These are phyloP conservation scores for Scartelaos histophorus DNA, from an alignment of 2,113 vertebrate genomes.

Conservation along the genomic window DNA sequence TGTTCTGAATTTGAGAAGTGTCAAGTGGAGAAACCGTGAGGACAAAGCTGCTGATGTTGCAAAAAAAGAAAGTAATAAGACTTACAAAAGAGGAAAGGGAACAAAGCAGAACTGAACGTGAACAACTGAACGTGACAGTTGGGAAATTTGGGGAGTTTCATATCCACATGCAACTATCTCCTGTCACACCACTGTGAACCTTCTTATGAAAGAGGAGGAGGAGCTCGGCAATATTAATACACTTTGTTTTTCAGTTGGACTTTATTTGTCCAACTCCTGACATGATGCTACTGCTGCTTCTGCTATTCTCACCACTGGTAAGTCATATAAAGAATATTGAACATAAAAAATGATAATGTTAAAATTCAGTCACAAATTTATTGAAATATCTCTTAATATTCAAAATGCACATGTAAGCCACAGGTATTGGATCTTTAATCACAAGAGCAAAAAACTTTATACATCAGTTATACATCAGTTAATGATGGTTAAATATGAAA, in stretches of 20 bases:
- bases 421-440: too few relatives aligned
- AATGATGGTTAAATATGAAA: too few relatives aligned
- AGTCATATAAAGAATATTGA: constrained; percentile 24
- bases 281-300: constrained; percentile 52
- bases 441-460: not conserved
- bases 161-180: not conserved
- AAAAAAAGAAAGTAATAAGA: not conserved
- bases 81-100: not conserved
- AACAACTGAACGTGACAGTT: not conserved
- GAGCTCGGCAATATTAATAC: not conserved
- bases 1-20: too few relatives aligned
- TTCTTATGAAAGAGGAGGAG: not conserved
- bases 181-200: not conserved
- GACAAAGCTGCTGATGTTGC: not conserved
- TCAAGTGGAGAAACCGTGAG: not conserved
- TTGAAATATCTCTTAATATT: not conserved
- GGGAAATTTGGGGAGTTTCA: not conserved
- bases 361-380: not conserved
- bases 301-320: constrained; percentile 55
- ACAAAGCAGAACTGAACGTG: not conserved
- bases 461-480: too few relatives aligned
- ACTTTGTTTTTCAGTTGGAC: not conserved
- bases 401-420: not conserved
- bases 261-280: constrained; percentile 12
- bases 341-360: not conserved